These are phyloP conservation scores for Erythrocebus patas DNA, from an alignment of 2,113 vertebrate genomes.

Conservation along the genomic window DNA sequence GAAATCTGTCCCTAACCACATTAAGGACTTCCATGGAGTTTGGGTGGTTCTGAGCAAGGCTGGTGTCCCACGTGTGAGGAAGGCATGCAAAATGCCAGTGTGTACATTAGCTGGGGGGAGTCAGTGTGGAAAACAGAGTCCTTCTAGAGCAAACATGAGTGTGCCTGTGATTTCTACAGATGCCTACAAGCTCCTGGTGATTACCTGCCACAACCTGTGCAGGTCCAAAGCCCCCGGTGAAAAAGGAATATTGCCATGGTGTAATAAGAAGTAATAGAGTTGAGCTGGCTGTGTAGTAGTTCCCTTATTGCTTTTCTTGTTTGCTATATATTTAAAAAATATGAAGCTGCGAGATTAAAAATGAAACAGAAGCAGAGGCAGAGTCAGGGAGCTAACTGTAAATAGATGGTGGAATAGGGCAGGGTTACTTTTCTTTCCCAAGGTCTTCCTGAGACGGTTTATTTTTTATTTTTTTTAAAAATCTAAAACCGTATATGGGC, in stretches of 20 bases:
- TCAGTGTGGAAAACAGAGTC: background rate
- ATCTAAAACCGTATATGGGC: background rate
- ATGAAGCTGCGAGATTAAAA: slow-evolving; percentile 55
- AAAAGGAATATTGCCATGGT: background rate
- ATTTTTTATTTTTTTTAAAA: background rate
- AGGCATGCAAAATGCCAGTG: slow-evolving; percentile 18
- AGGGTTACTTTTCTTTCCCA: background rate
- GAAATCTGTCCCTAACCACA: background rate
- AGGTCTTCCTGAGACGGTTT: background rate
- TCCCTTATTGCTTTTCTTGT: slow-evolving; percentile 65
- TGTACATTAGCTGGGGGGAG: background rate
- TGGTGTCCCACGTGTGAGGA: slow-evolving; percentile 41
- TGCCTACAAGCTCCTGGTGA: background rate
- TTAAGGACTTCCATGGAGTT: slow-evolving; percentile 52
- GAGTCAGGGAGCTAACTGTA: slow-evolving; percentile 39
- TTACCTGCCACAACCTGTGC: background rate
- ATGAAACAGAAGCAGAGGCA: slow-evolving; percentile 61
- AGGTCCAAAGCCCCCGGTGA: background rate
- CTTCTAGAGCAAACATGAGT: background rate
- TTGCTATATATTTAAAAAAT: slow-evolving; percentile 70
- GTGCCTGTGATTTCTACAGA: slow-evolving; percentile 3
- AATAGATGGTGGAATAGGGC: background rate
- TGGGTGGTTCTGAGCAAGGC: slow-evolving; percentile 45
- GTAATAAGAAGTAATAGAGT: background rate
- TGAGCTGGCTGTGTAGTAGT: slow-evolving; percentile 21